phyloP scores from a whole-genome alignment of 2,113 vertebrate species.

The Hemichromis elongatus region DNA sequence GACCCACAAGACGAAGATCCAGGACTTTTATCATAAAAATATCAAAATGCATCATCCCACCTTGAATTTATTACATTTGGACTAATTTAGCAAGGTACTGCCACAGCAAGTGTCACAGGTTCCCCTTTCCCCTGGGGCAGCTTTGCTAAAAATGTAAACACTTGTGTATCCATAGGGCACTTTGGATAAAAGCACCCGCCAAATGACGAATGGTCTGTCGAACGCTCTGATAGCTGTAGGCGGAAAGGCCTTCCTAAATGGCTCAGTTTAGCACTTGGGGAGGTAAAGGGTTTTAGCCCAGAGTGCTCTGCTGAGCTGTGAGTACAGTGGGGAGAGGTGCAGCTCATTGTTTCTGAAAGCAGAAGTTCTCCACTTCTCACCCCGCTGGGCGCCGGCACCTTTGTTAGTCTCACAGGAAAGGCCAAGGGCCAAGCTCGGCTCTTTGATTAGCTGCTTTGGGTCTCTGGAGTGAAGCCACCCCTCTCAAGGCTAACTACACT shows the following conservation, averaged over 20 bases:
- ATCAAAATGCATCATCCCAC: not conserved
- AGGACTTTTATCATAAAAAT: not conserved
- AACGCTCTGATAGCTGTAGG: conserved; percentile 49
- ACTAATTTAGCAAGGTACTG: conserved; percentile 1
- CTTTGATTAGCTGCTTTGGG: conserved; percentile 2
- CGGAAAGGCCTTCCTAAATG: conserved; percentile 39
- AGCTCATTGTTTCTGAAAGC: conserved; percentile 37
- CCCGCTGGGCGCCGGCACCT: conserved; percentile 9
- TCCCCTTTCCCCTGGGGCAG: not conserved
- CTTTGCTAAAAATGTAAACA: conserved; percentile 40
- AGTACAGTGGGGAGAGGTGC: conserved; percentile 17
- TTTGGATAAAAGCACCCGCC: conserved; percentile 37
- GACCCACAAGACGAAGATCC: not conserved
- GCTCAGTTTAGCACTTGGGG: conserved; percentile 37
- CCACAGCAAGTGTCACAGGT: not conserved
- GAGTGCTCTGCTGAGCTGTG: conserved; percentile 50
- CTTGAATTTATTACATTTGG: not conserved
- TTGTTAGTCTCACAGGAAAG: not conserved
- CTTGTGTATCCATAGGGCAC: conserved; percentile 36
- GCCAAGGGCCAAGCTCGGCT: not conserved
- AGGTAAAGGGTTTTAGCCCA: conserved; percentile 33
- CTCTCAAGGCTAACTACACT: not conserved
- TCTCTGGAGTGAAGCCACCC: not conserved
- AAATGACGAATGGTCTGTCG: conserved; percentile 59
- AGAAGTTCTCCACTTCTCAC: not conserved